phyloP scores from a whole-genome alignment of 64 coral and sea anemone genomes.

The Actinia tenebrosa region DNA sequence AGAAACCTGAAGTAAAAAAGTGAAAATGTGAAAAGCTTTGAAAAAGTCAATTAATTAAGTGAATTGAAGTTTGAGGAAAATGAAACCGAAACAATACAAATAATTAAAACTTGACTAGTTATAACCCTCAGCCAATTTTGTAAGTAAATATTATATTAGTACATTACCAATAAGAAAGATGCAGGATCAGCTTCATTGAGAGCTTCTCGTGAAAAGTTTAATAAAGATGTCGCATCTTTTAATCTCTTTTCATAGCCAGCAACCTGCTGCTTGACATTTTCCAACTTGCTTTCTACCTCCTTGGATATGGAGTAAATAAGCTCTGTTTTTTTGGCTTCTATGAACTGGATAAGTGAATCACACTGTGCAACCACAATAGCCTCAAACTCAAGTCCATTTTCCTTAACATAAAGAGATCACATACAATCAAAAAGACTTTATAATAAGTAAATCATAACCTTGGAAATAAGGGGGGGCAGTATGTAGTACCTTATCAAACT shows the following conservation, averaged over 20 bases:
- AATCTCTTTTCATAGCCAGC: slow-evolving; percentile 66
- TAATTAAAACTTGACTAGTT: no score
- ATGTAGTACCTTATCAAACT: no score
- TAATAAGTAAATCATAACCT: neutral
- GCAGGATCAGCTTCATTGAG: slow-evolving; percentile 80
- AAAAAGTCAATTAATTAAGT: neutral
- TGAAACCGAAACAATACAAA: no score
- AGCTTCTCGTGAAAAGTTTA: slow-evolving; percentile 69
- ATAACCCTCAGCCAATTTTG: neutral
- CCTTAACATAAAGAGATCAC: slow-evolving; percentile 29
- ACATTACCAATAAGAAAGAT: slow-evolving; percentile 82
- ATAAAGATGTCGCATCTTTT: slow-evolving; percentile 40
- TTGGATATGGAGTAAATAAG: slow-evolving; percentile 71
- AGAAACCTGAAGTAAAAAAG: slow-evolving; percentile 44
- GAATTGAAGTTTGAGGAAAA: no score
- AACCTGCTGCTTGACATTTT: slow-evolving; percentile 68
- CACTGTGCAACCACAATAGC: slow-evolving; percentile 97
- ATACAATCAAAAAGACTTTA: no score
- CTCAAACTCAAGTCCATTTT: slow-evolving; percentile 97
- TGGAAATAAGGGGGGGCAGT: neutral
- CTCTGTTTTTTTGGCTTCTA: slow-evolving; percentile 71
- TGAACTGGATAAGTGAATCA: slow-evolving; percentile 77
- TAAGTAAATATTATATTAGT: no score
- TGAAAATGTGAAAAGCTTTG: neutral
- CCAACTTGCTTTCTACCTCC: slow-evolving; percentile 70